Evolutionary conservation across 2,797 vertebrate species (phyloP).

Genomic region (Tenualosa thibaudeaui): DNA sequence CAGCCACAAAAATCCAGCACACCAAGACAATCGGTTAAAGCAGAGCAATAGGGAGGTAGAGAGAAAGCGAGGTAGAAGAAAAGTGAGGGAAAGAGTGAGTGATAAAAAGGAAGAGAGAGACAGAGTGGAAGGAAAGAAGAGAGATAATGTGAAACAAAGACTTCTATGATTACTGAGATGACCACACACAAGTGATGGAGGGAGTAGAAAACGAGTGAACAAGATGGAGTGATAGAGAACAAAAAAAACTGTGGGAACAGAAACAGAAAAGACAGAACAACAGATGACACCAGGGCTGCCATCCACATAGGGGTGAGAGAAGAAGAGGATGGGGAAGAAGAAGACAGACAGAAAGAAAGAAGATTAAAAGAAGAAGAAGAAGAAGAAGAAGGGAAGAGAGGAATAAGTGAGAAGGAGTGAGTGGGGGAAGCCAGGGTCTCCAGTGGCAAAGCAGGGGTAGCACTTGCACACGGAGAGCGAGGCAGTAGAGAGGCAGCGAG

Average conservation of each 20-base stretch:
- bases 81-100: background rate
- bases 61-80: background rate
- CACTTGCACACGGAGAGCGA: constrained; percentile 27
- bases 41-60: background rate
- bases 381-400: constrained; percentile 62
- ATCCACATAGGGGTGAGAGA: background rate
- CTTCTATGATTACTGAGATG: background rate
- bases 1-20: constrained; percentile 7
- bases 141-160: constrained; percentile 1
- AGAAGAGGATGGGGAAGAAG: background rate
- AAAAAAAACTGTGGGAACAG: constrained; percentile 59
- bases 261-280: background rate
- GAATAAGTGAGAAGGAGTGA: constrained; percentile 54
- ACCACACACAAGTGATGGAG: background rate
- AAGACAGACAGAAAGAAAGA: background rate
- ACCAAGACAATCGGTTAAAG: background rate
- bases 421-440: constrained; percentile 35
- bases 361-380: background rate
- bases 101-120: constrained; percentile 30
- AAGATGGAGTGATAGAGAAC: background rate
- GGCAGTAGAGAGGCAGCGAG: constrained; percentile 26
- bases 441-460: constrained; percentile 9
- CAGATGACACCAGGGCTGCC: constrained; percentile 58
- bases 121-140: constrained; percentile 23
- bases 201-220: background rate